A percentile compares a stretch with the other conserved stretches of the same genome.
Evolutionary conservation across 2,888 invertebrate genomes (phyloP).

Genomic region (Philhelius pedissequus): DNA sequence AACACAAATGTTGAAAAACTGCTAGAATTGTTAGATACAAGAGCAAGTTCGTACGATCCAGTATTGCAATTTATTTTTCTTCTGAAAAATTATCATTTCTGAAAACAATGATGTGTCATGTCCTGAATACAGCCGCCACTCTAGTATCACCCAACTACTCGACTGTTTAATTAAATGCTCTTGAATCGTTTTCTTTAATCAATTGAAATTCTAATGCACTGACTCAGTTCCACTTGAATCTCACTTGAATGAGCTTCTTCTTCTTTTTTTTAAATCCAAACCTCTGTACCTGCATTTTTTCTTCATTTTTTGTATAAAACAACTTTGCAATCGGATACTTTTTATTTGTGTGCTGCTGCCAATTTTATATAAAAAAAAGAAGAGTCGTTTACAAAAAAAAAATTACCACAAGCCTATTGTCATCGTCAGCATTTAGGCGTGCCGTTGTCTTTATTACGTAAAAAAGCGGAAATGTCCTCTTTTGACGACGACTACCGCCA

Average conservation of each 20-base stretch:
- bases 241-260: slow-evolving; percentile 14
- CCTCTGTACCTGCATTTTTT: not conserved
- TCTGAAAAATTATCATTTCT: not conserved
- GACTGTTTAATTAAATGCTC: not conserved
- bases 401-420: slow-evolving; percentile 29
- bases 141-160: not conserved
- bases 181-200: slow-evolving; percentile 2
- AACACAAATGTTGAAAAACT: too few species aligned
- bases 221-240: slow-evolving; percentile 31
- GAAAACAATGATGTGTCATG: not conserved
- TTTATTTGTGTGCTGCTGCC: slow-evolving; percentile 39
- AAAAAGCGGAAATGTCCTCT: slow-evolving; percentile 56
- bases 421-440: slow-evolving; percentile 41
- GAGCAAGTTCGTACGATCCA: too few species aligned
- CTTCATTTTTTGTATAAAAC: not conserved
- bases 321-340: slow-evolving; percentile 54
- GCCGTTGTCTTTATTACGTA: slow-evolving; percentile 24
- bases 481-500: slow-evolving; percentile 45
- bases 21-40: too few species aligned
- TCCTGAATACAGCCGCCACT: not conserved
- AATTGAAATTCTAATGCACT: slow-evolving; percentile 40
- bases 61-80: too few species aligned
- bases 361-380: slow-evolving; percentile 23
- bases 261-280: not conserved
- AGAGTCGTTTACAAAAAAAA: not conserved